Conservation (phyloP, 2,113 vertebrate genomes). For the Centropus unirufus region DNA sequence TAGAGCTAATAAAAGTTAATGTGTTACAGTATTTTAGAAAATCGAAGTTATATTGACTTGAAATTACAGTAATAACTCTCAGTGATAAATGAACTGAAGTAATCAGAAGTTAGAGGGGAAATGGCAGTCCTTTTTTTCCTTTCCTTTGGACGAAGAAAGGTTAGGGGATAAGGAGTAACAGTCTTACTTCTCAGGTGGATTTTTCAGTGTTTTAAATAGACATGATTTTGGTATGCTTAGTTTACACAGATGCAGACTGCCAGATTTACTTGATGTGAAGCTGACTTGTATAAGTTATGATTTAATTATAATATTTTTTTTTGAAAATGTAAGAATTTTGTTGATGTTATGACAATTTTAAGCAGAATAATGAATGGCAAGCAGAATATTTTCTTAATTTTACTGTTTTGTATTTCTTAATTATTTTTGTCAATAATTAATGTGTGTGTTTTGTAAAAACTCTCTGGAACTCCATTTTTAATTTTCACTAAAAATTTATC, state of each 20-base stretch:
- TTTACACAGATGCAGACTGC: neutral
- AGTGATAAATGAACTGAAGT: neutral
- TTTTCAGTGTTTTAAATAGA: neutral
- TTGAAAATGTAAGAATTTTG: neutral
- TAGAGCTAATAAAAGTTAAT: neutral
- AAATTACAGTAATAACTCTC: neutral
- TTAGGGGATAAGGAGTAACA: neutral
- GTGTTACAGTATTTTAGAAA: constrained; percentile 3
- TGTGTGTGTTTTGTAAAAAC: neutral
- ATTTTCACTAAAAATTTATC: neutral
- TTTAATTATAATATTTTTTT: neutral
- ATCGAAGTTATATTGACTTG: neutral
- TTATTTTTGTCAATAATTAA: neutral
- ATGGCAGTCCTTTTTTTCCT: neutral
- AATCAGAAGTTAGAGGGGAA: neutral
- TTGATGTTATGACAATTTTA: neutral
- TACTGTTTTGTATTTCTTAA: neutral
- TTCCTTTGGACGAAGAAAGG: neutral
- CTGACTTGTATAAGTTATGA: neutral
- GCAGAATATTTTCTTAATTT: neutral
- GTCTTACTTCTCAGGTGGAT: neutral
- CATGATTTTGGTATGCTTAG: neutral
- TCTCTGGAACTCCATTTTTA: neutral
- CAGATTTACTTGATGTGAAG: neutral
- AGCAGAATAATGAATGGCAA: neutral